phyloP scores from a whole-genome alignment of 2,113 vertebrate genomes.

The Parotia lawesii region DNA sequence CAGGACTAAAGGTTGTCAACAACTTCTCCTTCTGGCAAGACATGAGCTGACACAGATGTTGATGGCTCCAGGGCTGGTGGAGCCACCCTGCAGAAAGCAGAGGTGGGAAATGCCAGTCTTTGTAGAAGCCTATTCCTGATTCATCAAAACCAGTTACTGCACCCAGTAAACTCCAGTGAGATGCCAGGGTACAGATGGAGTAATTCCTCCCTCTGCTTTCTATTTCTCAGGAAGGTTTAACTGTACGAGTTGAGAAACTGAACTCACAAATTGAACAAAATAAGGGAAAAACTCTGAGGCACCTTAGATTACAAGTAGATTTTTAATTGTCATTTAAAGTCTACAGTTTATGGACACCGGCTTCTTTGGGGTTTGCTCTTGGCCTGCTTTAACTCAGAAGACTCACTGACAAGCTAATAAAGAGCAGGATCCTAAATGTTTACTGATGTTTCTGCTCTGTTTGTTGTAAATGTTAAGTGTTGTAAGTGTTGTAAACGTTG shows the following conservation, averaged over 20 bases:
- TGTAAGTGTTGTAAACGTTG: neutral
- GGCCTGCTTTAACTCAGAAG: neutral
- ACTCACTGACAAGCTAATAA: neutral
- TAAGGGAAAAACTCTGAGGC: neutral
- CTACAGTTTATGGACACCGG: neutral
- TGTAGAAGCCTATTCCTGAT: neutral
- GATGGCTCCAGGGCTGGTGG: neutral
- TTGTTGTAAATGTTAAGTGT: constrained; percentile 4
- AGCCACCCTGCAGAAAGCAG: neutral
- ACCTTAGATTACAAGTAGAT: neutral
- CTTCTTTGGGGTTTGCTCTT: neutral
- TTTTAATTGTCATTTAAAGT: neutral
- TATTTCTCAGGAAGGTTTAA: neutral
- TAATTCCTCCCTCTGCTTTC: neutral
- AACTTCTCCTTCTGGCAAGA: neutral
- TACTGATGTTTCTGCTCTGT: neutral
- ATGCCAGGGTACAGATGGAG: neutral
- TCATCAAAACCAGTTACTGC: neutral
- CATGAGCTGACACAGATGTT: neutral
- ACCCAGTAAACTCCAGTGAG: neutral
- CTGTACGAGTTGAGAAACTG: neutral
- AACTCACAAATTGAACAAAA: neutral
- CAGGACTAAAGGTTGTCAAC: neutral
- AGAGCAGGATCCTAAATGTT: neutral
- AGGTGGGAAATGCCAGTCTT: neutral